phyloP scores from a whole-genome alignment of 2,113 vertebrate genomes.

The Platanista minor region DNA sequence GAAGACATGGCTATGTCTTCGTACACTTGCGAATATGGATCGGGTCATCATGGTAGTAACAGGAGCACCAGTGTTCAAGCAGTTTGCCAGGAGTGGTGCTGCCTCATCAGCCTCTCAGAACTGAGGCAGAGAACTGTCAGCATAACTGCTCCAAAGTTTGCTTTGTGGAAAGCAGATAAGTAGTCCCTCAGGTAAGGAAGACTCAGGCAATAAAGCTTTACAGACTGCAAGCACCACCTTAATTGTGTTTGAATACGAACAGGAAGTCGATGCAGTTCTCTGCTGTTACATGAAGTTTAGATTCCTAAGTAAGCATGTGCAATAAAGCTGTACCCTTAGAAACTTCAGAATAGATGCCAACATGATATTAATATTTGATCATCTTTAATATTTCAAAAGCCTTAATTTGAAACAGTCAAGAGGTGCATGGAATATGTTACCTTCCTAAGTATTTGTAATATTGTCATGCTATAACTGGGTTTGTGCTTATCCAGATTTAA shows the following conservation, averaged over 20 bases:
- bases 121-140: not conserved
- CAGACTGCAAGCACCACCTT: not conserved
- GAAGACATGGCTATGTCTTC: not conserved
- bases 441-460: not conserved
- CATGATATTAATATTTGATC: constrained; percentile 44
- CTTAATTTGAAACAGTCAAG: constrained; percentile 56
- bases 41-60: not conserved
- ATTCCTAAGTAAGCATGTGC: not conserved
- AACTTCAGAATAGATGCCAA: constrained; percentile 8
- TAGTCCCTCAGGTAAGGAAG: constrained; percentile 24
- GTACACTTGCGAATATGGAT: no score
- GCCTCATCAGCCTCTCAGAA: not conserved
- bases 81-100: not conserved
- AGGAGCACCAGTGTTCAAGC: not conserved
- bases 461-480: not conserved
- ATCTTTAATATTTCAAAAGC: constrained; percentile 59
- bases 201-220: constrained; percentile 3
- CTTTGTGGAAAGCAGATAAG: not conserved
- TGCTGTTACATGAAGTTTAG: not conserved
- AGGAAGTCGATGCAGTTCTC: not conserved
- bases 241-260: not conserved
- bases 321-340: not conserved
- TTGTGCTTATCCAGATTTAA: not conserved
- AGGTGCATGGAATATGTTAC: not conserved
- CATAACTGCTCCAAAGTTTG: not conserved